A percentile compares a stretch with the other conserved stretches of the same genome.
phyloP scores from a whole-genome alignment of 2,888 invertebrate species.

The Lucinisca nassula region DNA sequence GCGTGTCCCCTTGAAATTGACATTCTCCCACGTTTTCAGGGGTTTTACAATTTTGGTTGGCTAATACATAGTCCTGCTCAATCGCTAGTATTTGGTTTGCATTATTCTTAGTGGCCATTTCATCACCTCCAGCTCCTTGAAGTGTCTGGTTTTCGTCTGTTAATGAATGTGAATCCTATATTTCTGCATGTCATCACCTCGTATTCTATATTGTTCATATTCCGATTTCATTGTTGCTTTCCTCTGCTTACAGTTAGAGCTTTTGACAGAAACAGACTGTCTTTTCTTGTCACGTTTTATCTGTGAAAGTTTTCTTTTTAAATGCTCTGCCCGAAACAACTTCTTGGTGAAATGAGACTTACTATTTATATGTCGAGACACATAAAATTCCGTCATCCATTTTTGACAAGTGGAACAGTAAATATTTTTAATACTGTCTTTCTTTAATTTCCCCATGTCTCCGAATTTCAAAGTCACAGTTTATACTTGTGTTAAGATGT shows the following conservation, averaged over 20 bases:
- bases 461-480: too few relatives aligned
- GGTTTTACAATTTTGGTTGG: background rate
- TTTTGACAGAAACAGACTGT: background rate
- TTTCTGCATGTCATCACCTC: background rate
- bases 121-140: background rate
- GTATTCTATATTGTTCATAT: background rate
- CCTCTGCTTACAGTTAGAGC: background rate
- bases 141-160: background rate
- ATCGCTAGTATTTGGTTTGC: background rate
- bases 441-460: conserved; percentile 25
- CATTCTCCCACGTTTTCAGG: background rate
- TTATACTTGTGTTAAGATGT: too few relatives aligned
- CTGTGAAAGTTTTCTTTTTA: background rate
- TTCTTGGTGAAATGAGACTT: conserved; percentile 35
- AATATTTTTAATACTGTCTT: conserved; percentile 36
- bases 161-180: background rate
- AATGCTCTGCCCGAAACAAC: conserved; percentile 13
- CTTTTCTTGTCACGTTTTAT: conserved; percentile 2
- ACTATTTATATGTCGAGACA: conserved; percentile 42
- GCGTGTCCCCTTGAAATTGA: background rate
- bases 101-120: background rate
- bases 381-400: conserved; percentile 58
- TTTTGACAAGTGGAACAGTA: conserved; percentile 43
- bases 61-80: background rate
- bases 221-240: background rate